Percentiles rank a stretch among this genome's conserved stretches.
Evolutionary conservation across 2,113 vertebrate genomes (phyloP).

Genomic region (Cromileptes altivelis): DNA sequence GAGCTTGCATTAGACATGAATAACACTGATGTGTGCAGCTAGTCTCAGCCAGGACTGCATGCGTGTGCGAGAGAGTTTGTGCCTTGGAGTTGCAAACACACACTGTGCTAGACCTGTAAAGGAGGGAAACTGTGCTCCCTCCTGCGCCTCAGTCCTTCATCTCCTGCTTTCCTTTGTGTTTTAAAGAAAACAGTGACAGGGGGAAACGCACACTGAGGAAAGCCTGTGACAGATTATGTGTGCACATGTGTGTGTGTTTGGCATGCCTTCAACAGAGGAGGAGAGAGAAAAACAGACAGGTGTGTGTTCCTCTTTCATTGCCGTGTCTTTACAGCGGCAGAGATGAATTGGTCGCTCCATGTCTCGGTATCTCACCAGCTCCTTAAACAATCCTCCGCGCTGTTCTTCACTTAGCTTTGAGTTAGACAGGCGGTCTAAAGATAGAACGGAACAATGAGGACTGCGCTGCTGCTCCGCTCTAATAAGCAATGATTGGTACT

Average conservation of each 20-base stretch:
- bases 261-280: constrained; percentile 23
- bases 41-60: constrained; percentile 10
- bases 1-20: constrained; percentile 14
- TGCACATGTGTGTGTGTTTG: constrained; percentile 9
- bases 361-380: constrained; percentile 47
- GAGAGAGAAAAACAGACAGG: constrained; percentile 43
- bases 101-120: neutral
- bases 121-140: constrained; percentile 18
- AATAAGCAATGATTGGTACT: constrained; percentile 59
- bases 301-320: constrained; percentile 46
- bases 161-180: constrained; percentile 42
- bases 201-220: constrained; percentile 3
- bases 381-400: constrained; percentile 42
- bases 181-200: constrained; percentile 38
- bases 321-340: constrained; percentile 36
- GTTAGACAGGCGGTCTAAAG: constrained; percentile 68
- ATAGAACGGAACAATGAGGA: constrained; percentile 69
- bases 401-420: constrained; percentile 61
- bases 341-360: constrained; percentile 50
- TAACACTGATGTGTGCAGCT: neutral
- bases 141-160: constrained; percentile 16
- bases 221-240: constrained; percentile 19
- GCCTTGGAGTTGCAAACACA: constrained; percentile 10
- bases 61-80: constrained; percentile 17
- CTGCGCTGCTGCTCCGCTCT: constrained; percentile 34